A percentile compares a stretch with the other conserved stretches of the same genome.
phyloP scores from a whole-genome alignment of 1,140 invertebrate species.

The Pseudoatta argentina region DNA sequence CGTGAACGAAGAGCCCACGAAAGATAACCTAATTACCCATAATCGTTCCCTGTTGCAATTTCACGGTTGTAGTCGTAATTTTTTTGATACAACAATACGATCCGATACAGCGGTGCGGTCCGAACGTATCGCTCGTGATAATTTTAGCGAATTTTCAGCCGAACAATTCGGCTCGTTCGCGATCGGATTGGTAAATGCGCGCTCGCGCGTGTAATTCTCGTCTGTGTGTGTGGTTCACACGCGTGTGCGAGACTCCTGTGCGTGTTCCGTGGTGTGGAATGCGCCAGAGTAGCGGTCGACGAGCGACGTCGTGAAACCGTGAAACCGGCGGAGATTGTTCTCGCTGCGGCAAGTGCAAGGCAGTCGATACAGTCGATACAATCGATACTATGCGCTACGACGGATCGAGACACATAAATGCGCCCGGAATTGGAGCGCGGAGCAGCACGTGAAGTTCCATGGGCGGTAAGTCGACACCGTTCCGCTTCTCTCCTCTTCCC shows the following conservation, averaged over 20 bases:
- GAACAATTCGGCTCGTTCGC: background rate
- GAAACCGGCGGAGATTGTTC: background rate
- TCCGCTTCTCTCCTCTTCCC: too few relatives aligned
- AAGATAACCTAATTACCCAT: background rate
- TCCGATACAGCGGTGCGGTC: background rate
- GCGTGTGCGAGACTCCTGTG: too few relatives aligned
- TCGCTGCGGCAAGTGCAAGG: background rate
- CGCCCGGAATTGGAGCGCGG: background rate
- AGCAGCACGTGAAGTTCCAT: conserved; percentile 41
- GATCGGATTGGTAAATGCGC: background rate
- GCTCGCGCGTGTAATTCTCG: background rate
- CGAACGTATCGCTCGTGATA: background rate
- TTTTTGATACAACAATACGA: background rate
- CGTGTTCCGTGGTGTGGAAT: background rate
- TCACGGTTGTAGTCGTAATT: background rate
- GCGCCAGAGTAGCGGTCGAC: background rate
- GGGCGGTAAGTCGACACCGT: conserved; percentile 50
- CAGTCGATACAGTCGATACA: too few relatives aligned
- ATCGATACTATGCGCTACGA: conserved; percentile 38
- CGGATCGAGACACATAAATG: background rate
- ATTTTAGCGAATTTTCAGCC: background rate
- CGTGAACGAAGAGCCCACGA: background rate
- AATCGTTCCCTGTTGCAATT: background rate
- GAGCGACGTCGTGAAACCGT: background rate
- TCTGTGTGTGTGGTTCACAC: background rate